Base-by-base conservation (phyloP, 1,140 invertebrate genomes). In the Parapsyche elsis region DNA sequence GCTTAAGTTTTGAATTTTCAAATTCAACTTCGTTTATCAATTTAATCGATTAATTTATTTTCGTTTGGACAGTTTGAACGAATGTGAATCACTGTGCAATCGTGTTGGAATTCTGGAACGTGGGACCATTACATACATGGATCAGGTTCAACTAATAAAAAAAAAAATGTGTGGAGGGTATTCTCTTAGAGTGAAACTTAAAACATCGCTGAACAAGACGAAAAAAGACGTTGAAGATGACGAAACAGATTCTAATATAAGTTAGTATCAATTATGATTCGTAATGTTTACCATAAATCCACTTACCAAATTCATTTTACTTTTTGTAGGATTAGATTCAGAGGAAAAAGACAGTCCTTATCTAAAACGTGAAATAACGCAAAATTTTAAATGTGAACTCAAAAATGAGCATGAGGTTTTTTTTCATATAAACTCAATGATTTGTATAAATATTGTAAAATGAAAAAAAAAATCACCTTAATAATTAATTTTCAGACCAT, bases 71-170 rank as follows among this genome's bases (percentile, higher is more conserved):
- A 94, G 95, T 83, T 96, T 97, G 95, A 95, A 96, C 87, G 96
- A 98, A 89, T 95, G 94, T 87, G 95, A 96, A 86, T 91, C 92
- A 9, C 88, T 96, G 0, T 96, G 94, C 84, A 90, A 91, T 57
- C 89, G 94, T 71, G 87, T 97, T 57, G 95, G 92, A 5, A 97
- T 97, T 57, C 95, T 98, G 95, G 92, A 94, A 0, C 90, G 90
- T 76, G 96, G 96, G 0, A 87, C 91, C 81, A 89, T 97, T 71
- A 88, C 87, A 12, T 91, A 90, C 71, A 85, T 92, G 81, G 91
- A 91, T 57, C 85, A 88, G 12, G 87, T 89, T 80, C 88, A 89
- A 79, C 88, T 88, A 76, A 85, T 92, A 77, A 90, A 91, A 9
- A 89, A 90, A 61, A 86, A 86, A 30, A 90, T 90, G 83, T 89